phyloP scores from a whole-genome alignment of 2,888 invertebrate genomes.

The Rapana venosa region DNA sequence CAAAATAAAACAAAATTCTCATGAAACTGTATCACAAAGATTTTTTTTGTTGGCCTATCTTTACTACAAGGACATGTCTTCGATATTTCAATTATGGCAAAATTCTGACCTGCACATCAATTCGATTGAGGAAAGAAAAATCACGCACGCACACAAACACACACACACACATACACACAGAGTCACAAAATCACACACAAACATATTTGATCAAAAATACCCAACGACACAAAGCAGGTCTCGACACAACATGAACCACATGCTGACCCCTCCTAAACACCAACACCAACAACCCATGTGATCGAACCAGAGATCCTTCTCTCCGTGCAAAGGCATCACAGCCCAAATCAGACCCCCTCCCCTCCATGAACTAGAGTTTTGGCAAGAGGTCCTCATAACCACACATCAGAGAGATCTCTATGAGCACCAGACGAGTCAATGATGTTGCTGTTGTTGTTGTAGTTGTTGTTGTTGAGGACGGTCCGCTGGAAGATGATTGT shows the following conservation, averaged over 20 bases:
- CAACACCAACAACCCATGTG: not conserved
- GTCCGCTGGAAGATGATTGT: not conserved
- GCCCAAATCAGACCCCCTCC: slow-evolving; percentile 12
- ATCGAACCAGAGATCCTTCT: not conserved
- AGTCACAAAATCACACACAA: not conserved
- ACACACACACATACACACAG: not conserved
- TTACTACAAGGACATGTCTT: too few species aligned
- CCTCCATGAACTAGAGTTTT: slow-evolving; percentile 25
- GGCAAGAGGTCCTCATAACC: slow-evolving; percentile 26
- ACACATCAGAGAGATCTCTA: slow-evolving; percentile 23
- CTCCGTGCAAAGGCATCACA: not conserved
- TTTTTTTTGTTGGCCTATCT: too few species aligned
- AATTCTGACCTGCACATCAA: too few species aligned
- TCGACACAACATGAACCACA: not conserved
- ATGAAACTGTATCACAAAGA: too few species aligned
- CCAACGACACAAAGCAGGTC: not conserved
- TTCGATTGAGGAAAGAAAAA: too few species aligned
- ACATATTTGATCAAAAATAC: not conserved
- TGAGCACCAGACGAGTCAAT: not conserved
- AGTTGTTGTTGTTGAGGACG: not conserved
- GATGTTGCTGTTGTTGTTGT: not conserved
- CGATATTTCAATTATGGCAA: too few species aligned
- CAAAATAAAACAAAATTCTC: too few species aligned
- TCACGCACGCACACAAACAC: too few species aligned
- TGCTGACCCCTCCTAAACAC: not conserved